phyloP scores from a whole-genome alignment of 2,888 invertebrate genomes.

The Pachliopta kotzebuea region DNA sequence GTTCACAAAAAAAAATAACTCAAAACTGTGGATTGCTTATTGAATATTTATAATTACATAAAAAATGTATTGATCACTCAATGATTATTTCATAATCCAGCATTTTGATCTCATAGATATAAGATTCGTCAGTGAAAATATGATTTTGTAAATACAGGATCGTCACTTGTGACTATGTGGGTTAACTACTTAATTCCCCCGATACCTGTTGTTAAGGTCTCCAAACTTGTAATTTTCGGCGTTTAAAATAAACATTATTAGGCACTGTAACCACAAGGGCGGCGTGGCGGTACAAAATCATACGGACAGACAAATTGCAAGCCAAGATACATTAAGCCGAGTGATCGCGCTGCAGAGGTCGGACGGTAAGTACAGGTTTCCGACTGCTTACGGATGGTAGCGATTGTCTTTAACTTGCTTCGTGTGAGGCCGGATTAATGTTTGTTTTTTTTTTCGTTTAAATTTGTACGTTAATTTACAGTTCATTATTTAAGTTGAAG shows the following conservation, averaged over 20 bases:
- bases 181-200: slow-evolving; percentile 17
- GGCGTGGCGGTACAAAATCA: slow-evolving; percentile 5
- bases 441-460: background rate
- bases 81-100: no score
- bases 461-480: no score
- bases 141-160: no score
- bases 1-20: no score
- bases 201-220: slow-evolving; percentile 9
- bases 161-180: no score
- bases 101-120: no score
- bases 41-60: no score
- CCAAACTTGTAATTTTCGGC: slow-evolving; percentile 24
- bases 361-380: background rate
- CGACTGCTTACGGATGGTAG: slow-evolving; percentile 15
- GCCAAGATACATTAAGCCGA: slow-evolving; percentile 18
- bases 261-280: slow-evolving; percentile 10
- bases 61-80: no score
- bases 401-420: slow-evolving; percentile 12
- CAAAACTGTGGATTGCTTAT: no score
- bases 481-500: no score
- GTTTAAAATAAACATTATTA: slow-evolving; percentile 29
- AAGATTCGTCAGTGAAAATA: no score
- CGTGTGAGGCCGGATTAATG: slow-evolving; percentile 24
- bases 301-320: slow-evolving; percentile 19
- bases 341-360: background rate